Percentiles rank a stretch among this genome's conserved stretches.
phyloP scores from a whole-genome alignment of 2,888 invertebrate genomes.

The Ophioninae sp. region DNA sequence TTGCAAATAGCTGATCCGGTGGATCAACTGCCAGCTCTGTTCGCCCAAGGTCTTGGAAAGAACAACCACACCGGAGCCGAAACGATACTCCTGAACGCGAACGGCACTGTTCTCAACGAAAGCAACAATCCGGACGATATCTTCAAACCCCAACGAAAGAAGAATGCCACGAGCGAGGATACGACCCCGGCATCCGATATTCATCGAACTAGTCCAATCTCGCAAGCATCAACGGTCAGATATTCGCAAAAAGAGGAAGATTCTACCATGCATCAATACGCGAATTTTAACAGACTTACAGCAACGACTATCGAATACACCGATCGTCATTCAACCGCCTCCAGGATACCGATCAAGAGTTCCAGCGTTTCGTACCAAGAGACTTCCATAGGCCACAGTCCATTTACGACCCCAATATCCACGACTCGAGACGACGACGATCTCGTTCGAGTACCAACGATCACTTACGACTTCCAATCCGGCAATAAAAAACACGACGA shows the following conservation, averaged over 20 bases:
- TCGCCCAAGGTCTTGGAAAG: slow-evolving; percentile 75
- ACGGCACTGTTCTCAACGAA: slow-evolving; percentile 79
- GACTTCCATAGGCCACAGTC: neutral
- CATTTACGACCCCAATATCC: slow-evolving; percentile 75
- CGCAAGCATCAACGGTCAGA: slow-evolving; percentile 20
- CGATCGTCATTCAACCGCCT: slow-evolving; percentile 50
- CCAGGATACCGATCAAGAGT: slow-evolving; percentile 54
- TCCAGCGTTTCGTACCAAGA: slow-evolving; percentile 13
- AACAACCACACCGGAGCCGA: slow-evolving; percentile 76
- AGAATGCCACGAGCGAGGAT: neutral
- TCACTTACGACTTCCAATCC: slow-evolving; percentile 74
- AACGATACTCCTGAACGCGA: slow-evolving; percentile 80
- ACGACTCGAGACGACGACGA: slow-evolving; percentile 70
- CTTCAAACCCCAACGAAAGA: slow-evolving; percentile 70
- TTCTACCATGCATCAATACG: slow-evolving; percentile 36
- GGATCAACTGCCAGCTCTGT: slow-evolving; percentile 77
- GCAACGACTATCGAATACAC: slow-evolving; percentile 58
- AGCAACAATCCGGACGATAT: slow-evolving; percentile 80
- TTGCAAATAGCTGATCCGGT: slow-evolving; percentile 79
- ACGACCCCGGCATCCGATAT: neutral
- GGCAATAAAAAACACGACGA: slow-evolving; percentile 77
- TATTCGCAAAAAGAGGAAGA: slow-evolving; percentile 19
- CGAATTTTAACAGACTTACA: slow-evolving; percentile 31
- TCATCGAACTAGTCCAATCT: slow-evolving; percentile 15
- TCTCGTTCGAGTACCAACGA: slow-evolving; percentile 79